A percentile compares a stretch with the other conserved stretches of the same genome.
phyloP scores from a whole-genome alignment of 2,113 vertebrate species.

The Galbula dea region DNA sequence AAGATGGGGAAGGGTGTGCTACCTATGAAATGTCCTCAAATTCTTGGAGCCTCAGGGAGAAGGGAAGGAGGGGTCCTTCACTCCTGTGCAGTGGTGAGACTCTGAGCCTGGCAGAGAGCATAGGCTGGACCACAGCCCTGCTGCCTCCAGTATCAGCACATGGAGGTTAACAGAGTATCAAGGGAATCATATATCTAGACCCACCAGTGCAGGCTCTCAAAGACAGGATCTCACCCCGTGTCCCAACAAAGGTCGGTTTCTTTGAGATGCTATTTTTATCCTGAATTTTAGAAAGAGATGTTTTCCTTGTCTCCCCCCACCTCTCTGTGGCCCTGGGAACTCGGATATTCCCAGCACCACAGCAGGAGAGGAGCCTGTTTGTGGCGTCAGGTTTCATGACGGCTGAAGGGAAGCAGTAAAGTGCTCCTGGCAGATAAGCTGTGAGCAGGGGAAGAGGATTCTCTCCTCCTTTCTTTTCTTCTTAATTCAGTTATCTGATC shows the following conservation, averaged over 20 bases:
- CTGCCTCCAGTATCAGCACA: neutral
- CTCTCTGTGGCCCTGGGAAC: conserved; percentile 15
- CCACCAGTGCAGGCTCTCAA: neutral
- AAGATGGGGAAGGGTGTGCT: neutral
- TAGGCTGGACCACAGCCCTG: neutral
- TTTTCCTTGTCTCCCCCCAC: neutral
- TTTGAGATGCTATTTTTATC: conserved; percentile 30
- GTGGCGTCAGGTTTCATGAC: conserved; percentile 16
- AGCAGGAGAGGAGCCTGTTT: neutral
- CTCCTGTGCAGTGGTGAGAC: neutral
- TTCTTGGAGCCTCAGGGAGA: neutral
- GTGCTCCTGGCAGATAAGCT: neutral
- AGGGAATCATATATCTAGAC: neutral
- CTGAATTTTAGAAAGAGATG: neutral
- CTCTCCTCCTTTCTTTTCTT: neutral
- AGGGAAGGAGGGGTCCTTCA: neutral
- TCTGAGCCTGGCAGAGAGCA: neutral
- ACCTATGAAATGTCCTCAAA: neutral
- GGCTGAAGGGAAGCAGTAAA: neutral
- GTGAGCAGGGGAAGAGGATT: neutral
- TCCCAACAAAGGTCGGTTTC: neutral
- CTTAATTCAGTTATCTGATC: conserved; percentile 16
- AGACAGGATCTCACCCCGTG: neutral
- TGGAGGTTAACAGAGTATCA: neutral
- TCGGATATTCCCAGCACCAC: neutral